Evolutionary conservation across 35 echinoderm and acorn worm species (phyloP).

Genomic region (Diadema setosum): DNA sequence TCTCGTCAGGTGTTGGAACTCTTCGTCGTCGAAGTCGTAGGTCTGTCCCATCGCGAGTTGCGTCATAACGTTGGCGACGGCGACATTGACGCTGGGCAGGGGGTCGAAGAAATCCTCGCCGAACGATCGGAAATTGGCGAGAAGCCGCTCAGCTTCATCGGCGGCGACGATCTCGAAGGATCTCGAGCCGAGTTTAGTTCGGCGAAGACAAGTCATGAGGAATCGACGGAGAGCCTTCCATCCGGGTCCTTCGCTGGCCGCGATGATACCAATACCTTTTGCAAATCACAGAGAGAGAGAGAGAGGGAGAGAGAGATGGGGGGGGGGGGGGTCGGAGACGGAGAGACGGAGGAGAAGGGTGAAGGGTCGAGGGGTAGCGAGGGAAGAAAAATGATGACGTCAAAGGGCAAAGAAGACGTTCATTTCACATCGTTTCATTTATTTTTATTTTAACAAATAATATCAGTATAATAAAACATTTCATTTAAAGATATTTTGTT

Average conservation of each 20-base stretch:
- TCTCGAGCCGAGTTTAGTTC: background rate
- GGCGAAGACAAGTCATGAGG: background rate
- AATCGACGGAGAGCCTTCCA: background rate
- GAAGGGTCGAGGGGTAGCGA: no score
- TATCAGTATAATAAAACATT: no score
- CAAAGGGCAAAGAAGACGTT: no score
- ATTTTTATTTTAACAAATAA: no score
- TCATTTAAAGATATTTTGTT: no score
- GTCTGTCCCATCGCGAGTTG: background rate
- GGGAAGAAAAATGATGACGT: no score
- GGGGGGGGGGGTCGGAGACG: no score
- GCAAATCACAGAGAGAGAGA: no score
- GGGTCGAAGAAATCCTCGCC: background rate
- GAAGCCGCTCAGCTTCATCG: background rate
- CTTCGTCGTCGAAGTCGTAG: background rate
- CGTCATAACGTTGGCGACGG: background rate
- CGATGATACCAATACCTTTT: background rate
- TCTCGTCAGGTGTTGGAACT: background rate
- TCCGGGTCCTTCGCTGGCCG: background rate
- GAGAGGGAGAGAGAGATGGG: no score
- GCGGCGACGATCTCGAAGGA: background rate
- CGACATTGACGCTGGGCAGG: background rate
- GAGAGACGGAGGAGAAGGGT: no score
- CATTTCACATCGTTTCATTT: no score
- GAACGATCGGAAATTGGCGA: background rate